Percentiles rank a stretch among this genome's conserved stretches.
Conservation (phyloP, 1,140 invertebrate genomes). For the Apolygus lucorum region DNA sequence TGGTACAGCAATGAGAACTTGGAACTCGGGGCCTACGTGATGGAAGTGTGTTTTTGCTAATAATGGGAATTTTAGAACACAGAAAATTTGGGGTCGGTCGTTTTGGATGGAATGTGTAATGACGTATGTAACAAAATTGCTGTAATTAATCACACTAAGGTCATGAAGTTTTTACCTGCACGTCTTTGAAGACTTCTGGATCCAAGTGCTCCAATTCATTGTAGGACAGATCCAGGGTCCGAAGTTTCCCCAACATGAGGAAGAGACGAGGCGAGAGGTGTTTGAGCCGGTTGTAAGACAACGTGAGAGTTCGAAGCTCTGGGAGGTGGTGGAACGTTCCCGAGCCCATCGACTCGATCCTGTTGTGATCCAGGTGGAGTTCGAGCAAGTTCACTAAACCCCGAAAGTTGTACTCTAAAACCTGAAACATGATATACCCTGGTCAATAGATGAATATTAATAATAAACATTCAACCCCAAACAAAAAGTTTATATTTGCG, state of each 20-base stretch:
- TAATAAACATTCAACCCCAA: no score
- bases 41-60: no score
- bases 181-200: conserved; percentile 67
- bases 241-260: conserved; percentile 54
- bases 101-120: no score
- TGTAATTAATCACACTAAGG: no score
- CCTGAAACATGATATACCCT: no score
- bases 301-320: conserved; percentile 54
- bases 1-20: no score
- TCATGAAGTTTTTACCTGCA: conserved; percentile 45
- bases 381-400: conserved; percentile 40
- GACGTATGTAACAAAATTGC: no score
- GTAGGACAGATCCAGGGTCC: conserved; percentile 59
- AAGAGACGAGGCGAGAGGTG: conserved; percentile 58
- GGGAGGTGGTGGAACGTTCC: conserved; percentile 61
- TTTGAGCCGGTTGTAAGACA: conserved; percentile 59
- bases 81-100: no score
- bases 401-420: conserved; percentile 39
- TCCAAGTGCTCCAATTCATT: conserved; percentile 61
- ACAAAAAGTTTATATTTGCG: no score
- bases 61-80: no score
- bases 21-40: no score
- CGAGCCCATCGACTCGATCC: conserved; percentile 47
- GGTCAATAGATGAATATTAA: no score
- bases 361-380: conserved; percentile 44